Base-by-base conservation (phyloP, 1,140 invertebrate genomes). In the Pantala flavescens region DNA sequence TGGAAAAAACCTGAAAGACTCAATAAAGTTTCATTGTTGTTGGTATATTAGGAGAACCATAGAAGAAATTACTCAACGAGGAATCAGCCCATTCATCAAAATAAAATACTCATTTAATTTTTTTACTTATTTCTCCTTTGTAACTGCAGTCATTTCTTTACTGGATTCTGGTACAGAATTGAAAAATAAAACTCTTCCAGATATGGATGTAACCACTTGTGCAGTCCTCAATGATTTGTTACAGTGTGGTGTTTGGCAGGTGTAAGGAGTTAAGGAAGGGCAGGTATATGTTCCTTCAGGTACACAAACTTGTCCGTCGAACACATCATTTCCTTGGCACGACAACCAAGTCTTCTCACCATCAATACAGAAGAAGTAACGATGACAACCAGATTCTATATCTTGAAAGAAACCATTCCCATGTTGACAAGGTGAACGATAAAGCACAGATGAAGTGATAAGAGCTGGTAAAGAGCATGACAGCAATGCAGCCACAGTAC, bases 321-420 rank as follows among this genome's bases (percentile, higher is more conserved):
- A 86, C 72, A 86, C 82, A 76, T 86, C 85, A 5, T 83, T 84
- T 2, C 82, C 84, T 12, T 84, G 80, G 76, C 87, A 88, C 7
- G 84, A 84, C 1, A 87, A 78, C 9, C 84, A 86, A 1, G 85
- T 85, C 70, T 86, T 82, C 55, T 85, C 83, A 2, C 83, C 83
- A 43, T 85, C 82, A 72, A 85, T 82, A 80, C 87, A 88, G 77
- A 84, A 86, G 77, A 85, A 86, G 77, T 84, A 88, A 80, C 85
- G 87, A 75, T 82, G 80, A 77, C 87, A 89, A 5, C 84, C 85
- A 0, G 85, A 84, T 36, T 82, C 83, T 10, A 80, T 80, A 71
- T 88, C 85, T 2, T 84, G 83, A 78, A 87, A 88, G 71, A 86
- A 85, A 0, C 88, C 87, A 78, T 88, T 85, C 10, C 81, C 71